Evolutionary conservation across 1,140 invertebrate genomes (phyloP), one percentile per base, ranked within the genome.

Genomic region (Trichonephila clavipes): DNA sequence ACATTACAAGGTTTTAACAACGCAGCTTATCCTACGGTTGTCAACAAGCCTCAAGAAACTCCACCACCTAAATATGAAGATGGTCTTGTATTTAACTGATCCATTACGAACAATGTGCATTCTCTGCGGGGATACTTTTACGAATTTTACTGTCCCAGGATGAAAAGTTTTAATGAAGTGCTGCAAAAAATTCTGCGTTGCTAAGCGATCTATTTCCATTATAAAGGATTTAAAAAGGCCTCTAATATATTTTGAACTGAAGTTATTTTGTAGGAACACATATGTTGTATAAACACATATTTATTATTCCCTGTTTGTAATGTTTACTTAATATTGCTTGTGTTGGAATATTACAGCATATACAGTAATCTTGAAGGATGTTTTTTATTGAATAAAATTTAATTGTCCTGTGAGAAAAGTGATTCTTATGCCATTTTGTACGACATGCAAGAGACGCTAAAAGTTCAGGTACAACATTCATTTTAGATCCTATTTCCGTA

Each of bases 41-140:
- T 85, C 24, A 61, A 34, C 61, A 16, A 18, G 1, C 82, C 58
- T 2, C n/a, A 59, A 19, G 86, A 88, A 66, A 88, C 62, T 19
- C 86, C 86, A 88, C 86, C 86, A 34, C 86, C 86, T 24, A 62
- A 88, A 24, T 88, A 64, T 21, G 61, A 88, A 88, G 62, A 66
- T 21, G 21, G 19, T 2, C 72, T 34, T 18, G 28, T 40, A 18
- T 77, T 40, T 77, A 18, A 7, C 14, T 77, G 19, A 77, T 4
- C 72, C 4, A 14, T 40, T 40, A 7, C 0, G 7, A 0, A 51
- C 51, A 0, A 51, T 51, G 51, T 51, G 10, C 10, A 51, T 51
- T 51, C 51, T 10, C 51, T 51, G 10, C 10, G 34, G 51, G 51
- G 51, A 51, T 51, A 12, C 6, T 51, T 10, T 51, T 51, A 51